Percentiles rank a stretch among this genome's conserved stretches.
These are phyloP conservation scores for Nasonovia ribisnigri DNA, from an alignment of 2,888 invertebrate species.

Conservation along the genomic window DNA sequence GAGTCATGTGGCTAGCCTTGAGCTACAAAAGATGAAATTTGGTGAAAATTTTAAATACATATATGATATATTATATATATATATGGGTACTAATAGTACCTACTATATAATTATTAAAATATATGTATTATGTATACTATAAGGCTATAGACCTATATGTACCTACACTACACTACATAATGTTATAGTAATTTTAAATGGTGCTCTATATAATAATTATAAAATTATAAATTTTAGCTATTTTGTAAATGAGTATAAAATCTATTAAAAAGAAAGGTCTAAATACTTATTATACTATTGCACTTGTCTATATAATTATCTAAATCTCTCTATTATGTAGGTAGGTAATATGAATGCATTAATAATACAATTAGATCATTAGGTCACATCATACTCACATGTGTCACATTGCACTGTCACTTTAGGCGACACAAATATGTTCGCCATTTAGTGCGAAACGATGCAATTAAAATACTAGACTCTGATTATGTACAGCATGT, in stretches of 20 bases:
- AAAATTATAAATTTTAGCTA: neutral
- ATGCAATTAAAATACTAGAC: constrained; percentile 10
- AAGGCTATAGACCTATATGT: neutral
- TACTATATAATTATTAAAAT: no score
- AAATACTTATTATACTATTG: neutral
- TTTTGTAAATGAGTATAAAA: neutral
- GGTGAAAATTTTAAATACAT: neutral
- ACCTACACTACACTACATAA: neutral
- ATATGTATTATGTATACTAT: neutral
- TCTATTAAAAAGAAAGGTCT: neutral
- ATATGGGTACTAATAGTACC: no score
- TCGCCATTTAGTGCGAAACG: constrained; percentile 54
- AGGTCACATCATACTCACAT: neutral
- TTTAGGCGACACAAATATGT: constrained; percentile 21
- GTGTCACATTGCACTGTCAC: neutral
- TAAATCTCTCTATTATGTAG: neutral
- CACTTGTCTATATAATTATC: neutral
- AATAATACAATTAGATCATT: constrained; percentile 19
- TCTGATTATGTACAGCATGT: neutral
- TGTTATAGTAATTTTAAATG: neutral
- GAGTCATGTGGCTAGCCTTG: neutral
- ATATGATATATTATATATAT: no score
- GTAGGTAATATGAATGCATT: neutral
- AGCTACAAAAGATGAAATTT: neutral
- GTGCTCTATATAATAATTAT: neutral